phyloP scores from a whole-genome alignment of 2,888 invertebrate genomes.

The Microctonus aethiopoides region DNA sequence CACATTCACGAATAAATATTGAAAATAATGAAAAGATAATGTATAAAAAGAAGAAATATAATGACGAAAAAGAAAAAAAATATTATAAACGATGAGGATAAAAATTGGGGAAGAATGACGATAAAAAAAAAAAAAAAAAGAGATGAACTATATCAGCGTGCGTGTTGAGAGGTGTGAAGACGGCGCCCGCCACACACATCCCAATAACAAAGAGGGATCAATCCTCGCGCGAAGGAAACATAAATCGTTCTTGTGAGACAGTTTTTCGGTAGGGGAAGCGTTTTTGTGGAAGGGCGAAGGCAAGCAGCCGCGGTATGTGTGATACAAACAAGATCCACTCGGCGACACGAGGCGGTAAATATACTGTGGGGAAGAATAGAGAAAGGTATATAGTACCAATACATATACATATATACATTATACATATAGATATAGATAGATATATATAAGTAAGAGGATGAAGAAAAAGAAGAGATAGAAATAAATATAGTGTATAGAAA shows the following conservation, averaged over 20 bases:
- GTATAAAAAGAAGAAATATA: conserved; percentile 6
- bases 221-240: conserved; percentile 62
- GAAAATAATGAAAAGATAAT: conserved; percentile 2
- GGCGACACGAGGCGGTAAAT: conserved; percentile 58
- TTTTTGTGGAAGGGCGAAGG: conserved; percentile 47
- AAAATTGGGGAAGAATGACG: conserved; percentile 13
- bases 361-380: conserved; percentile 46
- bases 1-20: neutral
- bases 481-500: neutral
- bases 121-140: neutral
- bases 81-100: conserved; percentile 17
- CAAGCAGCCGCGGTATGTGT: conserved; percentile 44
- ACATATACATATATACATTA: too few species aligned
- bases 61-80: neutral
- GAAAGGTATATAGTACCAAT: conserved; percentile 5
- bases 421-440: too few species aligned
- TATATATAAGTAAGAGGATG: conserved; percentile 17
- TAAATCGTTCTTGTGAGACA: conserved; percentile 61
- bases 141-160: neutral
- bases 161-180: conserved; percentile 31
- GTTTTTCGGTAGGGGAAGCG: conserved; percentile 42
- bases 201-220: conserved; percentile 63
- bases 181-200: conserved; percentile 42
- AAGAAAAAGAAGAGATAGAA: conserved; percentile 21
- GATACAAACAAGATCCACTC: conserved; percentile 64